Evolutionary conservation across 2,797 vertebrate genomes (phyloP).

Genomic region (Chaetophractus vellerosus): DNA sequence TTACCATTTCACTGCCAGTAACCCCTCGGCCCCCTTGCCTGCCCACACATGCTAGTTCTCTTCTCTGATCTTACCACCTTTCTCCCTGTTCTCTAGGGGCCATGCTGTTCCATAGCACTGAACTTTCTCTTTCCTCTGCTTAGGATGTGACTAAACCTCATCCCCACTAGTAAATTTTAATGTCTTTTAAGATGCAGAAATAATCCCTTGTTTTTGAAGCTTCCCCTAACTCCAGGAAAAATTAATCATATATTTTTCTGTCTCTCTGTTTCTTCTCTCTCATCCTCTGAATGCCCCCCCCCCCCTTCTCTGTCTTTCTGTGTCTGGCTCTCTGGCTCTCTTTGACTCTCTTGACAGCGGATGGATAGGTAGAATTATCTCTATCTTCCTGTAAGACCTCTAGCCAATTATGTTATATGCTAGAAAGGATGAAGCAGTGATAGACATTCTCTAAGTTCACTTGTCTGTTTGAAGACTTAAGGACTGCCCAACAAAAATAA

Average conservation of each 20-base stretch:
- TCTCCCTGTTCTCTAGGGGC: not conserved
- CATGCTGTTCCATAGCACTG: not conserved
- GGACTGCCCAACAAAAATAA: not conserved
- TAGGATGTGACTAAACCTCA: not conserved
- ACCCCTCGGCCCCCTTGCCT: not conserved
- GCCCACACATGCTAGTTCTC: not conserved
- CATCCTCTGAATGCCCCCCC: no score
- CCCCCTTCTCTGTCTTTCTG: not conserved
- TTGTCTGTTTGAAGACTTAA: constrained; percentile 14
- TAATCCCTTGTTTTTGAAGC: not conserved
- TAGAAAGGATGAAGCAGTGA: not conserved
- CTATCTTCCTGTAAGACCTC: not conserved
- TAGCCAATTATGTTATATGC: not conserved
- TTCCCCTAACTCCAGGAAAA: not conserved
- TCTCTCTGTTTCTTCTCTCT: not conserved
- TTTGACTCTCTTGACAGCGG: not conserved
- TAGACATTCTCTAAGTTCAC: not conserved
- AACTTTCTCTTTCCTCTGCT: not conserved
- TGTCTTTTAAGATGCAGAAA: constrained; percentile 4
- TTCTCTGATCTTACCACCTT: not conserved
- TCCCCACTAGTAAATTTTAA: not conserved
- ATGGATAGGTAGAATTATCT: not conserved
- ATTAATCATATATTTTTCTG: not conserved
- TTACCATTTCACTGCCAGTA: not conserved
- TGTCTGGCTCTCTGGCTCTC: not conserved